Evolutionary conservation across 2,797 vertebrate species (phyloP).

Genomic region (Gallinago stenura): DNA sequence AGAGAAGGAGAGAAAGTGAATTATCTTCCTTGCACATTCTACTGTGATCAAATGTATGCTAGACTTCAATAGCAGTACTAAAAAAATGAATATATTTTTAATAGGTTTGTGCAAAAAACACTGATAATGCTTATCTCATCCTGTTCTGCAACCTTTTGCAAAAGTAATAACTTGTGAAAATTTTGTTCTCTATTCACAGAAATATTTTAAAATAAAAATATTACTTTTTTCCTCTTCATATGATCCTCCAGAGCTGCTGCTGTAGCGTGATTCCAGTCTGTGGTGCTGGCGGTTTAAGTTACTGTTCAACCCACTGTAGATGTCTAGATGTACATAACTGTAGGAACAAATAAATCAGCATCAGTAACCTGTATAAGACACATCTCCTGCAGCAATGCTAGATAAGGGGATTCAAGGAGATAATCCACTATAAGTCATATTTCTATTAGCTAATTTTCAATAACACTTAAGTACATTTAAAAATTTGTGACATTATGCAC

Average conservation of each 20-base stretch:
- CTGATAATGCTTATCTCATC: not conserved
- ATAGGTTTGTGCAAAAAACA: not conserved
- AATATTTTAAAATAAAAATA: constrained; percentile 18
- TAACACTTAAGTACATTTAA: not conserved
- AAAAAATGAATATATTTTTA: accelerated
- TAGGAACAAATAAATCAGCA: constrained; percentile 8
- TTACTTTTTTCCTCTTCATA: constrained; percentile 99
- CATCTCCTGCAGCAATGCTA: not conserved
- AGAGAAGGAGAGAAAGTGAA: not conserved
- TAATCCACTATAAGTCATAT: not conserved
- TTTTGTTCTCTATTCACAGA: not conserved
- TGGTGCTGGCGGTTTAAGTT: constrained; percentile 97
- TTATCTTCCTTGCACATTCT: not conserved
- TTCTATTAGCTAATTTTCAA: not conserved
- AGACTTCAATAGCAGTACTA: not conserved
- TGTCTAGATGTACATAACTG: constrained; percentile 93
- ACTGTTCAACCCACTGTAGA: constrained; percentile 93
- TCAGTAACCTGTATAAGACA: not conserved
- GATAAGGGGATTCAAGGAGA: not conserved
- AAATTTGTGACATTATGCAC: not conserved
- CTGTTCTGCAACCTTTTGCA: not conserved
- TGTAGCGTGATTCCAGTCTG: constrained; percentile 97
- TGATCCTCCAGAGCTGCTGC: constrained; percentile 99
- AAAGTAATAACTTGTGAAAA: not conserved
- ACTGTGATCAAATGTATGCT: not conserved